Evolutionary conservation across 37 sponge, comb jelly and placozoan species (phyloP).

Genomic region (Agelas oroides): DNA sequence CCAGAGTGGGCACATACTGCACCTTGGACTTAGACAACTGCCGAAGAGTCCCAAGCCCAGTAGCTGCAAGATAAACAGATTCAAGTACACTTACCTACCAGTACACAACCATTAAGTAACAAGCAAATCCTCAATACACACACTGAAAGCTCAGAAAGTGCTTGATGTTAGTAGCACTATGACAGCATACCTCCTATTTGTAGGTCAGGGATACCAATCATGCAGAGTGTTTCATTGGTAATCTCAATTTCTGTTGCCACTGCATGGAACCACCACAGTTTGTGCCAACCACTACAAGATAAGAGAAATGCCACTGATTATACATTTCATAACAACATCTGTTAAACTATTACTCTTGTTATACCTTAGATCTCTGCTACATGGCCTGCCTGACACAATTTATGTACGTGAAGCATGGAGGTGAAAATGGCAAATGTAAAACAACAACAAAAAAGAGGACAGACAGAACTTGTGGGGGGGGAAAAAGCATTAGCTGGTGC

Average conservation of each 20-base stretch:
- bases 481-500: too few relatives aligned
- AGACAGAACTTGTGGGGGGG: too few relatives aligned
- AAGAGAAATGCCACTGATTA: too few relatives aligned
- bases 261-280: slow-evolving; percentile 61
- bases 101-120: not conserved
- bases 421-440: too few relatives aligned
- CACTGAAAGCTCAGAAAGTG: too few relatives aligned
- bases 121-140: not conserved
- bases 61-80: slow-evolving; percentile 11
- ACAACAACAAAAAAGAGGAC: too few relatives aligned
- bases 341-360: too few relatives aligned
- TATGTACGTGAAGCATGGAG: too few relatives aligned
- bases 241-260: slow-evolving; percentile 66
- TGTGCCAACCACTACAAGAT: slow-evolving; percentile 75
- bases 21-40: slow-evolving; percentile 38
- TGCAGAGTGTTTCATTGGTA: slow-evolving; percentile 62
- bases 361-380: too few relatives aligned
- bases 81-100: not conserved
- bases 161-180: too few relatives aligned
- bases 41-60: slow-evolving; percentile 24
- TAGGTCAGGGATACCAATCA: slow-evolving; percentile 41
- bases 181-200: slow-evolving; percentile 63
- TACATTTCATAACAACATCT: too few relatives aligned
- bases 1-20: slow-evolving; percentile 64
- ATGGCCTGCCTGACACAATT: too few relatives aligned